Evolutionary conservation across 2,113 vertebrate genomes (phyloP).

Genomic region (Notechis scutatus): DNA sequence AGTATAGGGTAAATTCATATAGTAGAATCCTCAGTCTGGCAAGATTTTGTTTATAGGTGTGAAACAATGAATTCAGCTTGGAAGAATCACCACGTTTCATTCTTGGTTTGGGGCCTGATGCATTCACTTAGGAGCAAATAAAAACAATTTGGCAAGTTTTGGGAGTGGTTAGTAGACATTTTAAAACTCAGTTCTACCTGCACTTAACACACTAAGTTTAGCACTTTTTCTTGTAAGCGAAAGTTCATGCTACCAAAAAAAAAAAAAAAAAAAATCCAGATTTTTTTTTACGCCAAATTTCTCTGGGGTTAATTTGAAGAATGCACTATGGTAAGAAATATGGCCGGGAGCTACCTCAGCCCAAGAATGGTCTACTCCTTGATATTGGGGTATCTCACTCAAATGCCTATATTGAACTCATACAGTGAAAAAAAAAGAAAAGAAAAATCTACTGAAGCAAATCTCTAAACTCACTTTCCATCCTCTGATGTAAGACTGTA

Average conservation of each 20-base stretch:
- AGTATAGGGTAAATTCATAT: background rate
- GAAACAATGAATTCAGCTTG: background rate
- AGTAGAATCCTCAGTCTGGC: background rate
- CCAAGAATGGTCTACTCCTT: background rate
- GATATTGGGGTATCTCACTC: background rate
- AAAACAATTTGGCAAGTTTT: background rate
- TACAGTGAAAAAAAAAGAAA: background rate
- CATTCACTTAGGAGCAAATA: background rate
- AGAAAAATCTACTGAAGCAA: background rate
- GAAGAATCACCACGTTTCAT: background rate
- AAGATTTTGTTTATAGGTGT: background rate
- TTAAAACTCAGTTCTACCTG: background rate
- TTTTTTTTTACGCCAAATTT: background rate
- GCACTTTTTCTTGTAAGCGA: background rate
- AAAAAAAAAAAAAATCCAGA: background rate
- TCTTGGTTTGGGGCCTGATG: background rate
- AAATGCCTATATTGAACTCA: background rate
- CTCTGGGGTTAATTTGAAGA: background rate
- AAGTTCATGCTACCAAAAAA: background rate
- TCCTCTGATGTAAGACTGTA: conserved; percentile 93
- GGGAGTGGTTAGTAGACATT: background rate
- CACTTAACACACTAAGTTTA: background rate
- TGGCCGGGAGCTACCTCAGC: background rate
- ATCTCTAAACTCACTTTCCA: conserved; percentile 85
- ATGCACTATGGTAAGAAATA: background rate